Evolutionary conservation across 2,113 vertebrate species (phyloP).

Genomic region (Eclectus roratus): DNA sequence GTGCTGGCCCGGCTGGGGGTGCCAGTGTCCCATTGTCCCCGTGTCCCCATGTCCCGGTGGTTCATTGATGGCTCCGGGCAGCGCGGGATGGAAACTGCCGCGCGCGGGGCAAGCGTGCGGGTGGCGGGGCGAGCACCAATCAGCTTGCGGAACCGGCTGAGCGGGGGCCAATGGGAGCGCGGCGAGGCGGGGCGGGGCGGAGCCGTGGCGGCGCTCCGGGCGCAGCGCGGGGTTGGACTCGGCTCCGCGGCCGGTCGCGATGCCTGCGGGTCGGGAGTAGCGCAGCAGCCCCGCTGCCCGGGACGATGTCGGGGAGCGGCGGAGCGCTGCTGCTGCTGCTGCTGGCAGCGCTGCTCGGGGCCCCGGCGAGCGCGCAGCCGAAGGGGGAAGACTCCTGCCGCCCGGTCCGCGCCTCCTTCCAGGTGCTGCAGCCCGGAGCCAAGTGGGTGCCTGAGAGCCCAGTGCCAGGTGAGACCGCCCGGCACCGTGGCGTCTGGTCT

Average conservation of each 20-base stretch:
- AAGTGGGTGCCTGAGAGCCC: slow-evolving; percentile 61
- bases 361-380: neutral
- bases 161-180: neutral
- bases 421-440: slow-evolving; percentile 44
- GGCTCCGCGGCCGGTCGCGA: neutral
- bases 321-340: neutral
- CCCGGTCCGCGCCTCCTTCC: slow-evolving; percentile 23
- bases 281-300: neutral
- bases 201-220: neutral
- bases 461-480: slow-evolving; percentile 50
- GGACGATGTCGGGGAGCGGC: slow-evolving; percentile 3
- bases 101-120: neutral
- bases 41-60: no score
- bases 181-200: neutral
- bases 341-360: neutral
- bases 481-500: neutral
- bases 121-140: neutral
- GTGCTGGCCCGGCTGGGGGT: fast-evolving
- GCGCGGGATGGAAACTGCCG: neutral
- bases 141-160: neutral
- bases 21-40: no score
- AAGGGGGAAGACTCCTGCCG: neutral
- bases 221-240: neutral
- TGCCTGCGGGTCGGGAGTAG: neutral
- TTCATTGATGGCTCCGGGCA: neutral